Evolutionary conservation across 2,888 invertebrate species (phyloP).

Genomic region (Phyllotreta cruciferae): DNA sequence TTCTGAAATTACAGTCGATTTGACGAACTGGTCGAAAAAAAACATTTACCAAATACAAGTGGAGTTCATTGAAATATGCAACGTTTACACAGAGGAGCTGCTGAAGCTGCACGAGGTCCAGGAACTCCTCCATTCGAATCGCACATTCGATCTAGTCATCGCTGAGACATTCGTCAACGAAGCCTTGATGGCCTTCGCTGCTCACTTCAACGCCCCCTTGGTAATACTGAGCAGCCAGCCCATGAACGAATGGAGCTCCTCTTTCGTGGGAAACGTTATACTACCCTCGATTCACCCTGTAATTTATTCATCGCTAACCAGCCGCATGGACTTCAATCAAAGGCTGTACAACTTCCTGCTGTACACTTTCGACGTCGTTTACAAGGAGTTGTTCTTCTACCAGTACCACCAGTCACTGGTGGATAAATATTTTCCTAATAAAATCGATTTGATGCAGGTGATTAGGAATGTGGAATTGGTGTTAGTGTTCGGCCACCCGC

Average conservation of each 20-base stretch:
- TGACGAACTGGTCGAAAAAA: background rate
- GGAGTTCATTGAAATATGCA: background rate
- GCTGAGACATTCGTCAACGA: slow-evolving; percentile 62
- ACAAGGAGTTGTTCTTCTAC: slow-evolving; percentile 40
- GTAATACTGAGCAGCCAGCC: slow-evolving; percentile 57
- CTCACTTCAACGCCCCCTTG: slow-evolving; percentile 17
- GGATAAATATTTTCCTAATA: slow-evolving; percentile 49
- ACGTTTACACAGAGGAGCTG: background rate
- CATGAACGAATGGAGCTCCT: slow-evolving; percentile 59
- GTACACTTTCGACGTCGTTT: slow-evolving; percentile 58
- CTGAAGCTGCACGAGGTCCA: background rate
- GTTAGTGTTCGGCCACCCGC: slow-evolving; percentile 60
- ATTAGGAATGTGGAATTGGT: slow-evolving; percentile 49
- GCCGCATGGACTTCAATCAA: slow-evolving; percentile 47
- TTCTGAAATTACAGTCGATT: slow-evolving; percentile 12
- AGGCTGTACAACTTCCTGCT: slow-evolving; percentile 40
- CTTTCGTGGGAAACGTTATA: slow-evolving; percentile 60
- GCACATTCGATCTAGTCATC: slow-evolving; percentile 42
- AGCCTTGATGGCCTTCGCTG: slow-evolving; percentile 38
- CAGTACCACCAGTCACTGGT: slow-evolving; percentile 47
- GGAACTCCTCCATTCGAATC: slow-evolving; percentile 8
- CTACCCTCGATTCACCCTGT: slow-evolving; percentile 63
- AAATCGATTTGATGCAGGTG: slow-evolving; percentile 46
- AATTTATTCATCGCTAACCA: slow-evolving; percentile 56
- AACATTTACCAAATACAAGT: background rate